Base-by-base conservation (phyloP, 35 echinoderm and acorn worm species). In the Heliocidaris erythrogramma region DNA sequence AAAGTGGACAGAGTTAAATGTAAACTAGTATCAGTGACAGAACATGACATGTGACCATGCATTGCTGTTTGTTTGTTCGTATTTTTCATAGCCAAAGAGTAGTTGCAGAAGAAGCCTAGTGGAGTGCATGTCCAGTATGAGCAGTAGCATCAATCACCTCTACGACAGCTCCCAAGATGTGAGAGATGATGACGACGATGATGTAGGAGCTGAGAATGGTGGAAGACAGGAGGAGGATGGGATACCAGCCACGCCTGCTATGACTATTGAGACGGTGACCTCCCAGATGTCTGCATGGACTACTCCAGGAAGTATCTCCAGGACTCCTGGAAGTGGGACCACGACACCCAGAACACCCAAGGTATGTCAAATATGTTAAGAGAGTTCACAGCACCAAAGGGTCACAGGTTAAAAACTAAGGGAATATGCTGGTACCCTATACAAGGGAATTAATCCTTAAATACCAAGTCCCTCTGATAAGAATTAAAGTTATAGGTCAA, bases 101-200 rank as follows among this genome's bases (percentile, higher is more conserved):
- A 89, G 87, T n/a, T 89, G 87, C 87, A 32, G 87, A 18, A 47
- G 87, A 89, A 89, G 87, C 47, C 47, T 89, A 17, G 47, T 42
- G 31, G 87, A 89, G 5, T 89, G 87, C 87, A 89, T 89, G 87
- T 47, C 31, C 12, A 48, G 47, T 8, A 32, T 42, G 9, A 13
- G 47, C 31, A 88, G 86, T 42, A 21, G 47, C 87, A 89, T 47
- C 31, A 32, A 42, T 13, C 47, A 32, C 24, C 16, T 48, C 16
- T 47, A 89, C 30, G 47, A 89, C 12, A 48, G 47, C 31, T 89
- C 87, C 32, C 87, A 89, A 48, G 87, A 89, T 89, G 30, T 47
- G 47, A 89, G 31, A 89, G 87, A 89, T 16, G 87, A 89, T 7
- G 32, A 42, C 24, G 87, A 89, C n/a, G 65, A 78, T 7, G 60